A percentile compares a stretch with the other conserved stretches of the same genome.
phyloP scores from a whole-genome alignment of 1,140 invertebrate species.

The Calliphora vicina region DNA sequence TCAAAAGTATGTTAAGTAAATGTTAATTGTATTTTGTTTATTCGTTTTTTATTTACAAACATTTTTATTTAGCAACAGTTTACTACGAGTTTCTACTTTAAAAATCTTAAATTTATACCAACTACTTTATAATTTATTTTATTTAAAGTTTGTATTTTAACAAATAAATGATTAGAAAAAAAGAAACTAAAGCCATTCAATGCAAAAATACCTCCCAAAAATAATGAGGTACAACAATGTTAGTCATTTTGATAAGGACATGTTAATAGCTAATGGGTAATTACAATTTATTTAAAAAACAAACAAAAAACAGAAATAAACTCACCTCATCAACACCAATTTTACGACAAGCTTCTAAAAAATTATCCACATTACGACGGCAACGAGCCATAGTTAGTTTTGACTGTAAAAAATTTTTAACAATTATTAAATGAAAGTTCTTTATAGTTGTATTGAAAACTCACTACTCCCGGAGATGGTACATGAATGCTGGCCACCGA shows the following conservation, averaged over 20 bases:
- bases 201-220: conserved; percentile 12
- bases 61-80: no score
- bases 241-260: conserved; percentile 7
- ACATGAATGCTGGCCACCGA: conserved; percentile 94
- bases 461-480: conserved; percentile 91
- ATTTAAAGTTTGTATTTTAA: not conserved
- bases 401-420: conserved; percentile 71
- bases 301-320: conserved; percentile 40
- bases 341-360: conserved; percentile 89
- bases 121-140: no score
- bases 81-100: no score
- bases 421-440: conserved; percentile 1
- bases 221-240: not conserved
- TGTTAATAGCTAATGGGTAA: not conserved
- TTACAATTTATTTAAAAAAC: not conserved
- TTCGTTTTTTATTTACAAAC: not conserved
- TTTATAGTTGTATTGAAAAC: conserved; percentile 52
- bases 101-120: no score
- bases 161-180: not conserved
- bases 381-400: conserved; percentile 93
- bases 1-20: no score
- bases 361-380: conserved; percentile 94
- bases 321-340: conserved; percentile 94
- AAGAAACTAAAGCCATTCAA: conserved; percentile 30
- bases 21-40: no score